Percentiles rank a stretch among this genome's conserved stretches.
Evolutionary conservation across 2,113 vertebrate species (phyloP).

Genomic region (Hyla sarda): DNA sequence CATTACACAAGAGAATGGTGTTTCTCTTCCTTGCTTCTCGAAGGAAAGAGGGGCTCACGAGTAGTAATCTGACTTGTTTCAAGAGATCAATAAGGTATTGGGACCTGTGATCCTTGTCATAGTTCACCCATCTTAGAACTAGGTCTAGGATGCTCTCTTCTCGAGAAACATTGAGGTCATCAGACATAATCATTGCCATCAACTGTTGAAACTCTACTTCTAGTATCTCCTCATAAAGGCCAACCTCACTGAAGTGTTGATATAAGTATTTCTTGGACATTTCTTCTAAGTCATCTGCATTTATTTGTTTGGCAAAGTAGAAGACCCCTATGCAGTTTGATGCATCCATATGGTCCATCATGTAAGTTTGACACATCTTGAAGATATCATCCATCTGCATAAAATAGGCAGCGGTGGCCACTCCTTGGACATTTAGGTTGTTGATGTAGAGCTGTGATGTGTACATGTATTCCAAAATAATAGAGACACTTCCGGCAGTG

Average conservation of each 20-base stretch:
- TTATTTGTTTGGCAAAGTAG: conserved; percentile 90
- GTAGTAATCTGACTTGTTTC: conserved; percentile 84
- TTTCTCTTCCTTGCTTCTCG: conserved; percentile 84
- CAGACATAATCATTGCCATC: conserved; percentile 82
- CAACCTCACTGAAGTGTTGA: conserved; percentile 90
- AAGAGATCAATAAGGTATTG: conserved; percentile 84
- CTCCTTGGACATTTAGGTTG: conserved; percentile 84
- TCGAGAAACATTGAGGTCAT: conserved; percentile 91
- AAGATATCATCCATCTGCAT: conserved; percentile 94
- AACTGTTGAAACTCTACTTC: conserved; percentile 90
- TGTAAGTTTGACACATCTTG: conserved; percentile 82
- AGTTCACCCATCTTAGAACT: conserved; percentile 88
- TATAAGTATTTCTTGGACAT: conserved; percentile 83
- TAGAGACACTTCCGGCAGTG: conserved; percentile 82
- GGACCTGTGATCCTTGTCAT: conserved; percentile 70
- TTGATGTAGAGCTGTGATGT: conserved; percentile 79
- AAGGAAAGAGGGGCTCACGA: conserved; percentile 84
- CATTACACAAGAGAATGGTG: conserved; percentile 80
- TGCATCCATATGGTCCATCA: conserved; percentile 93
- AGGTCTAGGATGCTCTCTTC: conserved; percentile 94
- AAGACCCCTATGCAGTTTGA: conserved; percentile 94
- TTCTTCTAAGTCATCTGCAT: conserved; percentile 88
- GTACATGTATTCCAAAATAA: conserved; percentile 91
- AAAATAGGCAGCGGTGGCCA: conserved; percentile 88
- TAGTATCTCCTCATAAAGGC: conserved; percentile 88